These are phyloP conservation scores for Passer montanus DNA, from an alignment of 2,113 vertebrate genomes.

Conservation along the genomic window DNA sequence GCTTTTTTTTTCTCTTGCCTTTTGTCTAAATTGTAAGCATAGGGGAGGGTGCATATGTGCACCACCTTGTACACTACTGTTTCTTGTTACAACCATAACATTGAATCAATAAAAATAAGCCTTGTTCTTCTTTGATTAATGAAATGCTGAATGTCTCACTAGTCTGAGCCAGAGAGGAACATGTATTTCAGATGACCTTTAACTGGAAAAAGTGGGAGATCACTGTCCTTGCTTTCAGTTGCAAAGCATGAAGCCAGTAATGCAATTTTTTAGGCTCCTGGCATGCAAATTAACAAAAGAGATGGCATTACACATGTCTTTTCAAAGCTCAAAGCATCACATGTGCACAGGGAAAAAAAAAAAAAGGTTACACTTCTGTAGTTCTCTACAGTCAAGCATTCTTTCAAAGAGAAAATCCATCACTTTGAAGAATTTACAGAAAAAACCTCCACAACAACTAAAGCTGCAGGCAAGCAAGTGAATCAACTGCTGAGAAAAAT, in stretches of 20 bases:
- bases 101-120: background rate
- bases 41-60: background rate
- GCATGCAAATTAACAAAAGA: conserved; percentile 1
- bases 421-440: conserved; percentile 62
- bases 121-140: background rate
- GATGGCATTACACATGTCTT: background rate
- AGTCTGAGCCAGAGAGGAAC: background rate
- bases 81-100: background rate
- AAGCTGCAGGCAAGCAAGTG: background rate
- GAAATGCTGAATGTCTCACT: background rate
- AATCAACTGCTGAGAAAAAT: conserved; percentile 51
- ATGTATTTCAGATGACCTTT: conserved; percentile 24
- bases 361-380: background rate
- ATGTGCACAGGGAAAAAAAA: background rate
- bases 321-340: conserved; percentile 9
- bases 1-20: background rate
- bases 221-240: background rate
- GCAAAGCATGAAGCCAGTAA: background rate
- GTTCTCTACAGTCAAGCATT: conserved; percentile 12
- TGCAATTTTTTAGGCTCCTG: background rate
- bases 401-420: conserved; percentile 59
- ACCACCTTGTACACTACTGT: background rate
- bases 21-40: background rate
- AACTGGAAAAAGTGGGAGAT: background rate
- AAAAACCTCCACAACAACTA: conserved; percentile 33